Percentiles rank a stretch among this genome's conserved stretches.
Conservation (phyloP, 2,797 vertebrate species). For the Eidolon dupreanum region DNA sequence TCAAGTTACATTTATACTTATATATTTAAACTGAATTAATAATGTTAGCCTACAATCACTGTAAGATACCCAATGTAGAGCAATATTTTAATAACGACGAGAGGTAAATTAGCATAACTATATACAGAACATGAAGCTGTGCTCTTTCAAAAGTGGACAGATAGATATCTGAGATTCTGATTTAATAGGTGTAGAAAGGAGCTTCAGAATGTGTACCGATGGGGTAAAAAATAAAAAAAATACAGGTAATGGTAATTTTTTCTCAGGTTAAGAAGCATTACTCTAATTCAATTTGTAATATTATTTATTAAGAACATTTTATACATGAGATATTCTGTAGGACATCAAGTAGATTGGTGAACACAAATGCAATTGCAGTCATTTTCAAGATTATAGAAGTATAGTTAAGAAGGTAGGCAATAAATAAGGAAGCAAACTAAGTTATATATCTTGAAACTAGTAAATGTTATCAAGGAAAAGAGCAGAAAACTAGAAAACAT, state of each 20-base stretch:
- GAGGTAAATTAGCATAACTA: background rate
- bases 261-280: background rate
- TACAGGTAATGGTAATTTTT: background rate
- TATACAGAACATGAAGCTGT: background rate
- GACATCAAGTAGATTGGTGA: background rate
- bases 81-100: background rate
- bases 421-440: background rate
- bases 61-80: background rate
- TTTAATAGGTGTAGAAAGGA: background rate
- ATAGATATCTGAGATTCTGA: background rate
- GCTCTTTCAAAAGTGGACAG: background rate
- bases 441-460: background rate
- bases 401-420: background rate
- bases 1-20: background rate
- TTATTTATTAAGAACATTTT: background rate
- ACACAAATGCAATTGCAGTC: background rate
- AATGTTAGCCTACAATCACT: background rate
- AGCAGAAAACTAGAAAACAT: background rate
- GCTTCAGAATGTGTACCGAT: background rate
- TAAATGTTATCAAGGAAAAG: background rate
- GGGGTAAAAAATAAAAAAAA: background rate
- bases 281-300: background rate
- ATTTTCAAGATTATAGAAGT: background rate
- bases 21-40: background rate
- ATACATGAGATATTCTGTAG: background rate